Percentiles rank a stretch among this genome's conserved stretches.
Evolutionary conservation across 2,797 vertebrate genomes (phyloP).

Genomic region (Cheirogaleus major): DNA sequence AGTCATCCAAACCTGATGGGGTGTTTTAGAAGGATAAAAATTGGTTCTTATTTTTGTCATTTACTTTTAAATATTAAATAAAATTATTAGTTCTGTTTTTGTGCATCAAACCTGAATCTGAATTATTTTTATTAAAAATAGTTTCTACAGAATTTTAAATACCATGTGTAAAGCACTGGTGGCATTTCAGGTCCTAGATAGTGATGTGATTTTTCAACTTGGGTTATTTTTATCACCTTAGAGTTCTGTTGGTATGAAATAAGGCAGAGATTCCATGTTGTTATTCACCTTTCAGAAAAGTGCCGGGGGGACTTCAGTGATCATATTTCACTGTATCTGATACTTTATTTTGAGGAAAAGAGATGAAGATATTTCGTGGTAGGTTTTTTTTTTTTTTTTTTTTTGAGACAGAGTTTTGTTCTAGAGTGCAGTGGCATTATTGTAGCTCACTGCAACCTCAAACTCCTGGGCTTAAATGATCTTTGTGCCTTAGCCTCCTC

Average conservation of each 20-base stretch:
- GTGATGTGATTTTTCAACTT: background rate
- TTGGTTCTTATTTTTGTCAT: background rate
- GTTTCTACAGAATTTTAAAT: background rate
- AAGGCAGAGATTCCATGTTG: background rate
- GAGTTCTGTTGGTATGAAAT: background rate
- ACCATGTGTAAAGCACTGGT: background rate
- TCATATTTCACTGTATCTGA: background rate
- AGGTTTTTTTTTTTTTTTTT: background rate
- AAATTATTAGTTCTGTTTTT: conserved; percentile 45
- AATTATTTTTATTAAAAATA: too few relatives aligned
- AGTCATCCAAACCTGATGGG: background rate
- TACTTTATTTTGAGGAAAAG: conserved; percentile 40
- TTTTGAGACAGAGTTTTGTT: too few relatives aligned
- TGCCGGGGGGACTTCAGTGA: background rate
- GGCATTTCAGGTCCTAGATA: background rate
- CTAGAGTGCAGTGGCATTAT: too few relatives aligned
- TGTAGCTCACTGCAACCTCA: too few relatives aligned
- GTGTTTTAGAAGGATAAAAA: conserved; percentile 30
- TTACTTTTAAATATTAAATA: conserved; percentile 45
- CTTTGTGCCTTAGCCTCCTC: too few relatives aligned
- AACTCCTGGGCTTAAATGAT: too few relatives aligned
- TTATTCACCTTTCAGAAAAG: background rate
- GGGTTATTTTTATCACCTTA: background rate
- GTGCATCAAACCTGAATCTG: conserved; percentile 43
- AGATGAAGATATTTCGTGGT: conserved; percentile 25